Conservation (phyloP, 2,888 invertebrate species). For the Agrotis ipsilon region DNA sequence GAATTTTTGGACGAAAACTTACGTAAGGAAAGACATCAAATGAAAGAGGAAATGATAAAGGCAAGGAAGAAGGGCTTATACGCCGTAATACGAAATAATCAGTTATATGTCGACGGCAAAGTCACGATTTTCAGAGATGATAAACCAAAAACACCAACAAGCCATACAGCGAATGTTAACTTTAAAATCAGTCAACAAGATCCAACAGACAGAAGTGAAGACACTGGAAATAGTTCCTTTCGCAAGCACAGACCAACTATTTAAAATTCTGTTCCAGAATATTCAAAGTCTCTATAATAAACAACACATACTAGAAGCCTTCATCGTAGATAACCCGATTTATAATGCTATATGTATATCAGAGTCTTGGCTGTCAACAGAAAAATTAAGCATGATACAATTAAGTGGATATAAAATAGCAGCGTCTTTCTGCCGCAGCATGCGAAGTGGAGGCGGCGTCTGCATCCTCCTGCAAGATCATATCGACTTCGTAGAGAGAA, state of each 20-base stretch:
- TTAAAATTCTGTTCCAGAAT: no score
- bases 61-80: slow-evolving; percentile 8
- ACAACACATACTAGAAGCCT: no score
- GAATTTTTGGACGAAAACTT: slow-evolving; percentile 2
- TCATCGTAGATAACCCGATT: no score
- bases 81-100: background rate
- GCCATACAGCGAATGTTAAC: no score
- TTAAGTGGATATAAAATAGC: slow-evolving; percentile 3
- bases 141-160: no score
- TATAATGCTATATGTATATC: background rate
- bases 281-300: no score
- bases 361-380: no score
- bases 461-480: slow-evolving; percentile 9
- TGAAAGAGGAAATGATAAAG: background rate
- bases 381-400: no score
- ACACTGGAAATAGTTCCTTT: no score
- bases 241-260: no score
- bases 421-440: slow-evolving; percentile 2
- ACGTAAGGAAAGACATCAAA: background rate
- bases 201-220: background rate
- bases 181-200: no score
- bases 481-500: background rate
- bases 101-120: background rate
- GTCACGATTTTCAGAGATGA: no score
- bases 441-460: background rate